Percentiles rank a stretch among this genome's conserved stretches.
Conservation (phyloP, 2,888 invertebrate species). For the Lepas anatifera region DNA sequence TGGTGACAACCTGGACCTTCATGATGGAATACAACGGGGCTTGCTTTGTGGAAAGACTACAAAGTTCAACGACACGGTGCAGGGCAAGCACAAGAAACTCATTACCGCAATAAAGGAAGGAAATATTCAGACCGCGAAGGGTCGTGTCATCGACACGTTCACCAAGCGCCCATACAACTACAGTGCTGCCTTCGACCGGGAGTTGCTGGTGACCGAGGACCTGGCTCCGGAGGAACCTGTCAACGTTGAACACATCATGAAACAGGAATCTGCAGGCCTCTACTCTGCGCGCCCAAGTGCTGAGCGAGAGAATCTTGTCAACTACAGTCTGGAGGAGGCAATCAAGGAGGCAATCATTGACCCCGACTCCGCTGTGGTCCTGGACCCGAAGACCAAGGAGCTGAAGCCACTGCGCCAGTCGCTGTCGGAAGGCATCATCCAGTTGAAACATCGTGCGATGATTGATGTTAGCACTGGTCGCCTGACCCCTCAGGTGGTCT, state of each 20-base stretch:
- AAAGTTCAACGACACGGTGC: constrained; percentile 57
- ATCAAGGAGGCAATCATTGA: constrained; percentile 65
- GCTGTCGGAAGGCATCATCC: constrained; percentile 50
- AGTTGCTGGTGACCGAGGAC: constrained; percentile 55
- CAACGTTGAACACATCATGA: constrained; percentile 38
- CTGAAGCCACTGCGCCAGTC: constrained; percentile 57
- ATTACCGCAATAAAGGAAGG: constrained; percentile 63
- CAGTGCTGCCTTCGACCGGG: constrained; percentile 63
- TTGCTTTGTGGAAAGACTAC: constrained; percentile 64
- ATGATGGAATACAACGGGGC: constrained; percentile 54
- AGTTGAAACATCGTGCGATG: constrained; percentile 52
- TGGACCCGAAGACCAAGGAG: constrained; percentile 62
- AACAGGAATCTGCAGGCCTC: constrained; percentile 32
- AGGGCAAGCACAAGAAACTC: constrained; percentile 56
- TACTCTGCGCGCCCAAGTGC: constrained; percentile 46
- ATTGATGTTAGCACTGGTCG: constrained; percentile 54
- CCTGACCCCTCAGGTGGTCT: constrained; percentile 54
- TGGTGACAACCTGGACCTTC: constrained; percentile 59
- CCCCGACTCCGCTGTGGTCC: constrained; percentile 59
- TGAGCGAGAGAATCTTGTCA: constrained; percentile 44
- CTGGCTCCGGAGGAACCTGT: constrained; percentile 45
- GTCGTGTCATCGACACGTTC: constrained; percentile 64
- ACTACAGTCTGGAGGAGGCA: constrained; percentile 70
- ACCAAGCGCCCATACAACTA: constrained; percentile 61
- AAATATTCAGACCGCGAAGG: constrained; percentile 59